Base-by-base conservation (phyloP, 1,140 invertebrate species). In the Choristoneura fumiferana region DNA sequence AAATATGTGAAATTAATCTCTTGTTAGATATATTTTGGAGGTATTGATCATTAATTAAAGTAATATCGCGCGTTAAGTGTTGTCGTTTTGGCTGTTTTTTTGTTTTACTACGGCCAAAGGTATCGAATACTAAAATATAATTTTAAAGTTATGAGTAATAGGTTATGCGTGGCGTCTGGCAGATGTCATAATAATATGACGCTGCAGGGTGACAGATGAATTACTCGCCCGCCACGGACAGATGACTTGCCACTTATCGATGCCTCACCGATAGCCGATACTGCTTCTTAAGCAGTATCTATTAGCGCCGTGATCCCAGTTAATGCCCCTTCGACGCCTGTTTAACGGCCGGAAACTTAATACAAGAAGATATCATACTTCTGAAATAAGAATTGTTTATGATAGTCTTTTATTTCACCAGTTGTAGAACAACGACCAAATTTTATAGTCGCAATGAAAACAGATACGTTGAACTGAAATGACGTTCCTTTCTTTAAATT, bases 231-330 rank as follows among this genome's bases (percentile, higher is more conserved):
- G 71, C 71, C 75, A 67, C 60, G 56, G 66, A 73, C 69, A 71
- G 70, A 76, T 81, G 76, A 84, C 78, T 84, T 74, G 78, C 73
- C 66, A 78, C 65, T 77, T 78, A 59, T 49, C 29, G 57, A 58
- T 52, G 57, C 18, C 39, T 43, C 39, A 43, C 22, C 22, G 55
- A 43, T 37, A 57, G 22, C 15, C 33, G 33, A 57, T 45, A 57
- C 43, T 22, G 43, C 43, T 49, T 49, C 43, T 49, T 49, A 49
- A 49, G 43, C 43, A 49, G 43, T 49, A 22, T 49, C 43, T 49
- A 49, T 49, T 45, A 49, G 43, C 18, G 18, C 29, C 43, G 22
- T 49, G 43, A 49, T 49, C 43, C 14, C 40, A 33, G 43, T 49
- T 49, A 49, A 49, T 49, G 43, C 43, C 22, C 22, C 22, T 49